Conservation (phyloP, 53 echinoderm and acorn worm genomes). For the Patiria pectinifera region DNA sequence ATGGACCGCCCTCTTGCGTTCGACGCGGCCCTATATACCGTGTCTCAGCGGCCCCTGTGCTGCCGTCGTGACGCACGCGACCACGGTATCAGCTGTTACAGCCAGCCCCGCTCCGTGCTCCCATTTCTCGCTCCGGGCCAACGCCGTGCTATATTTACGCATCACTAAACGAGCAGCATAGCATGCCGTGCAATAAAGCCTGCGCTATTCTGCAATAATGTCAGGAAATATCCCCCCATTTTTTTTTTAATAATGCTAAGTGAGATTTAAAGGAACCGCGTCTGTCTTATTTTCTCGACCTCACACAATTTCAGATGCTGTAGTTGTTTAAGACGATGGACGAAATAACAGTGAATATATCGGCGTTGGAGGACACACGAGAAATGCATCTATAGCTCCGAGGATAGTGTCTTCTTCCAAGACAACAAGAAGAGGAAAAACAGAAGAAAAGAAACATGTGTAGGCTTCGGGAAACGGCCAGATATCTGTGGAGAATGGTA, state of each 20-base stretch:
- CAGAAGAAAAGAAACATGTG: conserved; percentile 23
- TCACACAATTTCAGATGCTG: not conserved
- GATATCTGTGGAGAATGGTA: conserved; percentile 26
- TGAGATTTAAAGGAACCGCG: conserved; percentile 20
- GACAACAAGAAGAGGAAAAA: not conserved
- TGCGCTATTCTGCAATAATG: not conserved
- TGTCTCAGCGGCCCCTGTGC: not conserved
- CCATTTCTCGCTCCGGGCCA: conserved; percentile 49
- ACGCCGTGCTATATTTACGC: conserved; percentile 50
- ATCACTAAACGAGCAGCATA: conserved; percentile 45
- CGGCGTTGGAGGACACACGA: conserved; percentile 2
- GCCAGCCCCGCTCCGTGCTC: not conserved
- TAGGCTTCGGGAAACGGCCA: not conserved
- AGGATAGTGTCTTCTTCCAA: conserved; percentile 2
- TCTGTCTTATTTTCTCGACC: not conserved
- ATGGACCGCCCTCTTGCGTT: conserved; percentile 28
- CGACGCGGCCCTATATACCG: not conserved
- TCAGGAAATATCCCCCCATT: conserved; percentile 40
- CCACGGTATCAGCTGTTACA: conserved; percentile 44
- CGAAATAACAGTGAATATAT: not conserved
- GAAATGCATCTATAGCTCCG: not conserved
- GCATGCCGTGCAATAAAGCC: conserved; percentile 35
- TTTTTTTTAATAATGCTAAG: conserved; percentile 16
- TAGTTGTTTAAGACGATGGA: not conserved
- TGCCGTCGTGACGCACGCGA: conserved; percentile 36